Base-by-base conservation (phyloP, 1,140 invertebrate species). In the Drosophila kanapiae region DNA sequence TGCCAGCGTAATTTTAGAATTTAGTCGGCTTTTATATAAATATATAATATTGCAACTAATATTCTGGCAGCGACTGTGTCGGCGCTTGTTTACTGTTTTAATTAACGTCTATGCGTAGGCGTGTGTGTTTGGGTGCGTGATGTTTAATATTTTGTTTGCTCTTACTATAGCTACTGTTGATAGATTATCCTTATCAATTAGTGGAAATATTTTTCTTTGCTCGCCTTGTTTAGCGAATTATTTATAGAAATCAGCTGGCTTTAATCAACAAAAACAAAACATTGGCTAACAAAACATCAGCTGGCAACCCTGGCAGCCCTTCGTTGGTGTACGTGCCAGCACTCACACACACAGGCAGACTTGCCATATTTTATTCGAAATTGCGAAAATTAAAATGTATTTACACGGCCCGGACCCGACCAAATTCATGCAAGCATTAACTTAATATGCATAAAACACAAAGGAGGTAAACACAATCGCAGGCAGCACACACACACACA, bases 331-430 rank as follows among this genome's bases (percentile, higher is more conserved):
- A 70, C 58, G 51, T 57, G 49, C 42, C 23, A 38, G 31, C 37
- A 35, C 48, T 14, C 57, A 45, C 27, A 75, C 43, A 37, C 38
- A 53, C 13, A 45, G 43, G 13, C 23, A 29, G 53, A 57, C 72
- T 79, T 74, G 80, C 80, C 71, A 88, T 80, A 80, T 79, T 78
- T 78, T 60, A 64, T 54, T 45, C 54, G 18, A 59, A 79, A 72
- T 87, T 84, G 77, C 80, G 65, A 87, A 87, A 88, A 88, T 90
- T 81, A 63, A 88, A 90, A 81, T 81, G 62, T 81, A 65, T 90
- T 88, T 85, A 62, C 85, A 62, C 60, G 53, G 47, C 49, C 3
- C 23, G n/a, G 18, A 77, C 45, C 43, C 53, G 51, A 51, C 64
- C 11, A 70, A 70, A 45, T 62, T 45, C 37, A 54, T 53, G 60